These are phyloP conservation scores for Hypena proboscidalis DNA, from an alignment of 2,888 invertebrate species.

Conservation along the genomic window DNA sequence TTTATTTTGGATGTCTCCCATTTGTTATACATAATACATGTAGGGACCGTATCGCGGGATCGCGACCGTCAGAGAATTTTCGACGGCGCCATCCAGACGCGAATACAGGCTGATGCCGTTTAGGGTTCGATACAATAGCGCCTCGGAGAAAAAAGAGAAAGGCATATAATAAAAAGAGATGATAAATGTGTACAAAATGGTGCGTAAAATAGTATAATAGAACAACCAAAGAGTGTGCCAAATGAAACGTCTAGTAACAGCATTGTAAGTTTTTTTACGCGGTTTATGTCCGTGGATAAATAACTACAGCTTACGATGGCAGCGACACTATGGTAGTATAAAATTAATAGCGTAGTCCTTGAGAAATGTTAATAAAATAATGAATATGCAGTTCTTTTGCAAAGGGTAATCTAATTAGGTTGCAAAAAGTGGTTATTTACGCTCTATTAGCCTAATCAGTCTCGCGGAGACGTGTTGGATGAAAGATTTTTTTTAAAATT, in stretches of 20 bases:
- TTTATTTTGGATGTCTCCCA: slow-evolving; percentile 84
- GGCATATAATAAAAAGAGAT: slow-evolving; percentile 14
- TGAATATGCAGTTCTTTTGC: too few species aligned
- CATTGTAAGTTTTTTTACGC: slow-evolving; percentile 1
- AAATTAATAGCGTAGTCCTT: too few species aligned
- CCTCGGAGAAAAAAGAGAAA: slow-evolving; percentile 17
- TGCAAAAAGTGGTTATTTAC: background rate
- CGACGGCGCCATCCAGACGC: slow-evolving; percentile 76
- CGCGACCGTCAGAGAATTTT: slow-evolving; percentile 77
- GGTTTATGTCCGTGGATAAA: background rate
- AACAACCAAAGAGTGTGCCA: slow-evolving; percentile 19
- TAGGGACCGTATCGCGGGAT: slow-evolving; percentile 78
- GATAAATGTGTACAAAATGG: slow-evolving; percentile 23
- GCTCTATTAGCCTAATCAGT: background rate
- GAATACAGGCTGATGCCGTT: slow-evolving; percentile 65
- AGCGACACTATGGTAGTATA: background rate
- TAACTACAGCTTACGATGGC: background rate
- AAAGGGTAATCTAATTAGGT: background rate
- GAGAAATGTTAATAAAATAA: too few species aligned
- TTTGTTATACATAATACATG: slow-evolving; percentile 85
- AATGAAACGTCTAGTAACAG: slow-evolving; percentile 9
- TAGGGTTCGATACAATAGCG: slow-evolving; percentile 26
- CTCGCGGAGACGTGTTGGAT: slow-evolving; percentile 1
- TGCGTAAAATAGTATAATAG: slow-evolving; percentile 24
- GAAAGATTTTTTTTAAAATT: background rate